Evolutionary conservation across 1,140 invertebrate species (phyloP).

Genomic region (Danaus melanippus): DNA sequence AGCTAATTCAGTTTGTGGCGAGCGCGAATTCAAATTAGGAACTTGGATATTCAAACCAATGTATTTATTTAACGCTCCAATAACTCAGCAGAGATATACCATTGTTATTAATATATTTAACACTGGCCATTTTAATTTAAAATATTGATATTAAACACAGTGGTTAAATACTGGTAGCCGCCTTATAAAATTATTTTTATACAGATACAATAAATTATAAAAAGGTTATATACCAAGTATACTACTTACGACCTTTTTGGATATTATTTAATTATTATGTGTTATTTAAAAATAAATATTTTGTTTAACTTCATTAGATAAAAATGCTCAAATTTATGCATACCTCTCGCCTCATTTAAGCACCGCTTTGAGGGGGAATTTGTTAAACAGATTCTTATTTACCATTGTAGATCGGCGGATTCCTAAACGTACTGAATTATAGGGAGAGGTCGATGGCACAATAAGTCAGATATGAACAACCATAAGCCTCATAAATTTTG

Average conservation of each 20-base stretch:
- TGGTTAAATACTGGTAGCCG: no score
- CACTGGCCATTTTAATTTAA: no score
- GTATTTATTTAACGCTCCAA: constrained; percentile 15
- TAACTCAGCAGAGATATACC: neutral
- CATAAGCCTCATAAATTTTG: constrained; percentile 50
- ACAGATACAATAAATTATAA: no score
- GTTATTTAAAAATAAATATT: no score
- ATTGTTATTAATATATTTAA: no score
- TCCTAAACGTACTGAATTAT: constrained; percentile 23
- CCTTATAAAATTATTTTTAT: no score
- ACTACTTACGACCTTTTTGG: no score
- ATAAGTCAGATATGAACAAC: constrained; percentile 38
- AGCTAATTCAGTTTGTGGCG: constrained; percentile 22
- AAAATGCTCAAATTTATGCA: no score
- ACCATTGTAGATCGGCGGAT: constrained; percentile 18
- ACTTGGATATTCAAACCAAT: constrained; percentile 10
- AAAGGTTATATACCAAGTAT: no score
- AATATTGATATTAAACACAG: no score
- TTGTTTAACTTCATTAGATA: no score
- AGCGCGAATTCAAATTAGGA: constrained; percentile 20
- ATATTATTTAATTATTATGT: no score
- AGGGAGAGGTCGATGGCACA: constrained; percentile 25
- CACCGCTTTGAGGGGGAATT: constrained; percentile 10
- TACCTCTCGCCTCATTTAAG: constrained; percentile 1
- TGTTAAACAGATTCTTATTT: constrained; percentile 19